Base-by-base conservation (phyloP, 2,888 invertebrate genomes). In the Biston betularia region DNA sequence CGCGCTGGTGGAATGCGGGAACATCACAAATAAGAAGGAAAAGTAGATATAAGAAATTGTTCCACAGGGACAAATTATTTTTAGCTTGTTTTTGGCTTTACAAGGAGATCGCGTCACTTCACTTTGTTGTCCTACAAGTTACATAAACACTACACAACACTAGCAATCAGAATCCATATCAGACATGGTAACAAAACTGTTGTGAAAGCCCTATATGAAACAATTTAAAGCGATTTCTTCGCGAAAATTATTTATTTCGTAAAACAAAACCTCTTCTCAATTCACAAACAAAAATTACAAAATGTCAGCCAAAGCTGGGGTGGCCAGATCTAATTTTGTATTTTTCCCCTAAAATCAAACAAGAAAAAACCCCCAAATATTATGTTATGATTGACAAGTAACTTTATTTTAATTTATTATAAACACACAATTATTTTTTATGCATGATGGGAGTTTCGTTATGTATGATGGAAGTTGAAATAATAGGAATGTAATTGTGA, bases 1-100 rank as follows among this genome's bases (percentile, higher is more conserved):
- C 94, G 94, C 93, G 94, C 94, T 89, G 87, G 92, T 93, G 90
- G 92, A 93, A 94, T 95, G 95, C 89, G 95, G 95, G 95, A 93
- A 95, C 95, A 95, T 95, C 94, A 95, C 95, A 95, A 94, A 94
- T 89, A 90, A 84, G 85, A 89, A 84, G 84, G 84, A 82, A 88
- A 86, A 79, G 80, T 83, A 77, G 79, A 81, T 82, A 82, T 82
- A 85, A 75, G 79, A 85, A 92, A 92, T 83, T 85, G 86, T 83
- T 87, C 74, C 82, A 83, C 76, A 76, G 80, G 82, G 85, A 82
- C 77, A 84, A 86, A 87, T 84, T 92, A 89, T 89, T 87, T 86
- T 81, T 89, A 82, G 88, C 86, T 90, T 85, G 84, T 83, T 85
- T 74, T 79, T 81, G 82, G 85, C 84, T 84, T 84, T 82, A 81